These are phyloP conservation scores for Craterocephalus amniculus DNA, from an alignment of 2,797 vertebrate species.

Conservation along the genomic window DNA sequence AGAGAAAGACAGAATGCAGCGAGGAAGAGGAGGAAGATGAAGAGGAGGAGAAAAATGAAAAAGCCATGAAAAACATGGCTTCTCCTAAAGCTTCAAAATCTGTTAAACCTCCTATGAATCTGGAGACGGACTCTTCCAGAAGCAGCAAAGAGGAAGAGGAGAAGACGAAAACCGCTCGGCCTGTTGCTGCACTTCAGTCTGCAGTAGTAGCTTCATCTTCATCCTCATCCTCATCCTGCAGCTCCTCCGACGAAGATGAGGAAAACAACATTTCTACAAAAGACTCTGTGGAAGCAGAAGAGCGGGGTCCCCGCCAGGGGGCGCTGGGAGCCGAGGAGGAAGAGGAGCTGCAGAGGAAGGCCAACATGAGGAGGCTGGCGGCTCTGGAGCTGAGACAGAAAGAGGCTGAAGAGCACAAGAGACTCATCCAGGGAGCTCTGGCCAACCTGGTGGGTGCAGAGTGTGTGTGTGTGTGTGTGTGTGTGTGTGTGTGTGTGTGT, in stretches of 20 bases:
- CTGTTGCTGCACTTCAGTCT: background rate
- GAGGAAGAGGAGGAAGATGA: conserved; percentile 22
- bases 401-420: conserved; percentile 87
- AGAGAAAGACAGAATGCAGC: conserved; percentile 15
- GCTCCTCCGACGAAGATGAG: conserved; percentile 42
- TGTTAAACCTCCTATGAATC: background rate
- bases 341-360: conserved; percentile 78
- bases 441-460: conserved; percentile 85
- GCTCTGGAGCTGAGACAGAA: conserved; percentile 88
- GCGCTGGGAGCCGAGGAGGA: conserved; percentile 47
- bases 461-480: background rate
- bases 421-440: conserved; percentile 90
- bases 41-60: rapidly evolving
- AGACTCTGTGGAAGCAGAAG: conserved; percentile 17
- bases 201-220: background rate
- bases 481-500: background rate
- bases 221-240: conserved; percentile 31
- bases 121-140: conserved; percentile 22
- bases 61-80: background rate
- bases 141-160: conserved; percentile 32
- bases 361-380: conserved; percentile 90
- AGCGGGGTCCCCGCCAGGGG: background rate
- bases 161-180: background rate
- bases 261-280: background rate
- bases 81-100: background rate